Evolutionary conservation across 2,888 invertebrate genomes (phyloP).

Genomic region (Xestia rhomboidea): DNA sequence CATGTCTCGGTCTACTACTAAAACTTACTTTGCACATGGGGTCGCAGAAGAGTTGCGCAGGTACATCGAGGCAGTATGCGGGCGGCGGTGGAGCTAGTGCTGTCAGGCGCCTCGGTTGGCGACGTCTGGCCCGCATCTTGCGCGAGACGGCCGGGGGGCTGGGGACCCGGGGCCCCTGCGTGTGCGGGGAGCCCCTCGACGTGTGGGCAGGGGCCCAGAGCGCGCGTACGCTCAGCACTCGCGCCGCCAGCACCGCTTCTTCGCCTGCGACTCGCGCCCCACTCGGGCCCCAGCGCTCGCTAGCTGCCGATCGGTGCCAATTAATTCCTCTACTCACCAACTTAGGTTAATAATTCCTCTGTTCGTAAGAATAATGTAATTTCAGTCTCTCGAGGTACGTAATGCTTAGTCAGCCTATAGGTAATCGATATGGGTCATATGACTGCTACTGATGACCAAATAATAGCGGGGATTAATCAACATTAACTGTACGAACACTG

Average conservation of each 20-base stretch:
- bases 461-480: background rate
- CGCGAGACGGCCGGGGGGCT: conserved; percentile 80
- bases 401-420: background rate
- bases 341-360: background rate
- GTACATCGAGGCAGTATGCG: conserved; percentile 81
- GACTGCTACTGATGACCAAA: background rate
- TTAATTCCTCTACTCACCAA: conserved; percentile 71
- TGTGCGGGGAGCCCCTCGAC: conserved; percentile 49
- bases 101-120: conserved; percentile 81
- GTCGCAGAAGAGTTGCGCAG: conserved; percentile 84
- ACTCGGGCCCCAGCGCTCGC: conserved; percentile 88
- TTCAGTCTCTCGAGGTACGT: background rate
- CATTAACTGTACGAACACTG: too few species aligned
- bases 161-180: conserved; percentile 69
- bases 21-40: conserved; percentile 83
- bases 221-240: conserved; percentile 77
- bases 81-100: conserved; percentile 81
- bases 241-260: conserved; percentile 81
- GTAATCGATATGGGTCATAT: background rate
- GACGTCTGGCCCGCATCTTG: conserved; percentile 85
- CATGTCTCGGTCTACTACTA: background rate
- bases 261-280: conserved; percentile 76
- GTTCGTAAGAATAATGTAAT: conserved; percentile 3
- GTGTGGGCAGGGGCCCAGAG: conserved; percentile 75
- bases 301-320: conserved; percentile 89